Evolutionary conservation across 2,113 vertebrate genomes (phyloP).

Genomic region (Glareola pratincola): DNA sequence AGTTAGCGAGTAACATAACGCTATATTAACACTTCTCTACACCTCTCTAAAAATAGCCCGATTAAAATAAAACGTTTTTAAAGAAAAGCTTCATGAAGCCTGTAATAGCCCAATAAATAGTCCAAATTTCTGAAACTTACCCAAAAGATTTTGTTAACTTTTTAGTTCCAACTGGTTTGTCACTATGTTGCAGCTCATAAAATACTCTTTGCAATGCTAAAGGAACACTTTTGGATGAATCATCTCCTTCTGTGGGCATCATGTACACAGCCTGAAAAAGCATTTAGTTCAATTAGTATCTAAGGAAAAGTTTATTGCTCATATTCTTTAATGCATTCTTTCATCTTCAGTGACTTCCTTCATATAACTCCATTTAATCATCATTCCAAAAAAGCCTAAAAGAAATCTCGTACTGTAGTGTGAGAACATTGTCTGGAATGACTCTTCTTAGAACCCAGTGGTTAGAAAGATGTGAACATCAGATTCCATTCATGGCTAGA

Average conservation of each 20-base stretch:
- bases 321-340: background rate
- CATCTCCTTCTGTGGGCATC: constrained; percentile 99
- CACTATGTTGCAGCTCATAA: constrained; percentile 97
- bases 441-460: background rate
- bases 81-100: background rate
- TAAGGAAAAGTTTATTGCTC: background rate
- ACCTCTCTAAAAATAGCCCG: background rate
- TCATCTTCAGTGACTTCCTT: background rate
- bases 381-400: background rate
- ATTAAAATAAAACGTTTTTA: background rate
- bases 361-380: background rate
- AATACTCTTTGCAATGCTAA: constrained; percentile 97
- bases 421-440: background rate
- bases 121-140: constrained; percentile 70
- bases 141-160: constrained; percentile 99
- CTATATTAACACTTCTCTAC: background rate
- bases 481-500: background rate
- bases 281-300: constrained; percentile 44
- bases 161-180: constrained; percentile 98
- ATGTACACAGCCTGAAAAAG: constrained; percentile 94
- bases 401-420: background rate
- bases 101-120: background rate
- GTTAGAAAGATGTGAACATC: background rate
- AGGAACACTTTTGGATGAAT: constrained; percentile 98
- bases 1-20: background rate